A percentile compares a stretch with the other conserved stretches of the same genome.
These are phyloP conservation scores for Zygothrica quintamaculata DNA, from an alignment of 2,888 invertebrate genomes.

Conservation along the genomic window DNA sequence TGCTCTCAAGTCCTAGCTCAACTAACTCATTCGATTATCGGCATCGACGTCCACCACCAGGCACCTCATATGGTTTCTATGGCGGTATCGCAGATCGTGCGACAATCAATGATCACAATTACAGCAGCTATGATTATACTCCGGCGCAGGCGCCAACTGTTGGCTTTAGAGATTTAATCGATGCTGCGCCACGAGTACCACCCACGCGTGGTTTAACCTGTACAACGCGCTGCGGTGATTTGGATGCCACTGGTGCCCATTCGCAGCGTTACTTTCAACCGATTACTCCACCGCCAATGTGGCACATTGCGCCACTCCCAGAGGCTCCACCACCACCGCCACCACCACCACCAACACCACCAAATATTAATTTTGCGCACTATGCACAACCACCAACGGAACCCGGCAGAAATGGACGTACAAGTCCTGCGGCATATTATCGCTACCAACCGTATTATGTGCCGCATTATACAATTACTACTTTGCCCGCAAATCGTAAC, in stretches of 20 bases:
- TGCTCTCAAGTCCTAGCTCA: slow-evolving; percentile 47
- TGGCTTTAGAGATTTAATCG: slow-evolving; percentile 37
- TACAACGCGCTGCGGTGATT: slow-evolving; percentile 57
- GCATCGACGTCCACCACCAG: slow-evolving; percentile 47
- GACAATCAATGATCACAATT: slow-evolving; percentile 66
- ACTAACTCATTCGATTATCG: slow-evolving; percentile 51
- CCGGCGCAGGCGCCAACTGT: slow-evolving; percentile 44
- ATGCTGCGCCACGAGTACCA: slow-evolving; percentile 22
- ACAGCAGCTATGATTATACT: slow-evolving; percentile 64
- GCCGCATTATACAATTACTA: slow-evolving; percentile 67
- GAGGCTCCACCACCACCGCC: slow-evolving; percentile 28
- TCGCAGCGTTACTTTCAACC: slow-evolving; percentile 71
- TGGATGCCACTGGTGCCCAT: slow-evolving; percentile 53
- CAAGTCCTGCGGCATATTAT: slow-evolving; percentile 59
- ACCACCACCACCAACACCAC: slow-evolving; percentile 23
- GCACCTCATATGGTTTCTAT: slow-evolving; percentile 71
- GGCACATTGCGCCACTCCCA: slow-evolving; percentile 49
- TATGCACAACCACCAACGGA: slow-evolving; percentile 17
- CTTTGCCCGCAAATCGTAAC: slow-evolving; percentile 50
- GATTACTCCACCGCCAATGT: slow-evolving; percentile 65
- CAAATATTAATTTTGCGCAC: slow-evolving; percentile 8
- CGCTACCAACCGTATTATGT: slow-evolving; percentile 69
- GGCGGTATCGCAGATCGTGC: slow-evolving; percentile 68
- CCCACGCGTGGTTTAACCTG: slow-evolving; percentile 30
- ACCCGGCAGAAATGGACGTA: slow-evolving; percentile 34